Base-by-base conservation (phyloP, 2,888 invertebrate species). In the Oeneis ivallda region DNA sequence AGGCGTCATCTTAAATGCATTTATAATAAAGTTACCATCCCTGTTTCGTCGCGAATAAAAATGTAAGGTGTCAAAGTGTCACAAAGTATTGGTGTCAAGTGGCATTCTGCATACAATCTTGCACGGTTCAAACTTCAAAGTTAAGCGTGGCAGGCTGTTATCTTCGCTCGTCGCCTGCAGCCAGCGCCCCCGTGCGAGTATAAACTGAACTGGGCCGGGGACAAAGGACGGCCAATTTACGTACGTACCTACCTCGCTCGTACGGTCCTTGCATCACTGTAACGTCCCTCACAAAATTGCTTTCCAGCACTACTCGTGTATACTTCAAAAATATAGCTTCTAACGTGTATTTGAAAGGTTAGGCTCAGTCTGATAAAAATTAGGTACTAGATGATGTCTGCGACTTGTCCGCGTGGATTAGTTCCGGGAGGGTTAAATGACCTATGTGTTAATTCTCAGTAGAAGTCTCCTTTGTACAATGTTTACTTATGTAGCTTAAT, bases 201-300 rank as follows among this genome's bases (percentile, higher is more conserved):
- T 43, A 13, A 11, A n/a, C 34, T 37, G 56, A 69, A 69, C 65
- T 49, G 50, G 66, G 62, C 59, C 66, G 41, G 54, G 64, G 64
- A 69, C 69, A 69, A 69, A 65, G 58, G 49, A 41, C 17, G 64
- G 19, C 37, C 65, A 67, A 67, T 67, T 69, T 67, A 69, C 65
- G 59, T 64, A 65, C 57, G 34, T 59, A 47, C 17, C 37, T 52
- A 39, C 54, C 17, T 2, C 57, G 3, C 26, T 26, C 4, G 34
- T 19, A 8, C 39, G 19, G 57, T 43, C 19, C 41, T 57, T 43
- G 57, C 57, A 19, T 57, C 57, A 43, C 26, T 57, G 26, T 57
- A 13, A 43, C 43, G 37, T 57, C 43, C 57, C 57, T 41, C 43
- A 43, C 57, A 43, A 57, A 57, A 43, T 52, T 52, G 39, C 57